Evolutionary conservation across 2,797 vertebrate genomes (phyloP).

Genomic region (Galaxias olidus): DNA sequence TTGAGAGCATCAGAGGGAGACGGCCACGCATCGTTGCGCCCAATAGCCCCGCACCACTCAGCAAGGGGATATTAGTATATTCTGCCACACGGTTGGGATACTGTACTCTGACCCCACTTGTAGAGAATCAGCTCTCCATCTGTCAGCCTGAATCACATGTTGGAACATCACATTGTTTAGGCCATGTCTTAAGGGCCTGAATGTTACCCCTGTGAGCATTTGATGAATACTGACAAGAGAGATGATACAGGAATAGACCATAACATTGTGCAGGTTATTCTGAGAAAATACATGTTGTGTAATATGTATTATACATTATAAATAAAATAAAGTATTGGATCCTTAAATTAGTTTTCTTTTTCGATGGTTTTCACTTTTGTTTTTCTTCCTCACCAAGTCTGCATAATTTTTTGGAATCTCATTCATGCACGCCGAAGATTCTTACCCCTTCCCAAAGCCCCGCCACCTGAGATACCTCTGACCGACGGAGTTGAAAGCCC

Average conservation of each 20-base stretch:
- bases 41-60: constrained; percentile 62
- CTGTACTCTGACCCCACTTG: constrained; percentile 69
- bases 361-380: constrained; percentile 2
- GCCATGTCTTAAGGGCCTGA: no score
- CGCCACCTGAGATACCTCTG: constrained; percentile 42
- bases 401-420: constrained; percentile 19
- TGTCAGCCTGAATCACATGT: constrained; percentile 40
- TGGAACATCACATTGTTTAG: no score
- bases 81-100: constrained; percentile 63
- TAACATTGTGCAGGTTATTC: not conserved
- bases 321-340: constrained; percentile 18
- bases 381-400: no score
- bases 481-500: constrained; percentile 41
- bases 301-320: no score
- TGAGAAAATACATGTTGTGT: no score
- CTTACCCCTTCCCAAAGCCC: constrained; percentile 37
- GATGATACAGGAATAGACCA: constrained; percentile 4
- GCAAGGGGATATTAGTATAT: constrained; percentile 70
- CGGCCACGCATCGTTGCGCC: constrained; percentile 66
- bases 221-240: not conserved
- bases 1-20: constrained; percentile 62
- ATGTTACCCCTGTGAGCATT: no score
- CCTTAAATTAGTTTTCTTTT: constrained; percentile 22
- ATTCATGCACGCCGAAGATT: constrained; percentile 46
- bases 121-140: constrained; percentile 67